phyloP scores from a whole-genome alignment of 2,888 invertebrate species.

The Plebejus melissa region DNA sequence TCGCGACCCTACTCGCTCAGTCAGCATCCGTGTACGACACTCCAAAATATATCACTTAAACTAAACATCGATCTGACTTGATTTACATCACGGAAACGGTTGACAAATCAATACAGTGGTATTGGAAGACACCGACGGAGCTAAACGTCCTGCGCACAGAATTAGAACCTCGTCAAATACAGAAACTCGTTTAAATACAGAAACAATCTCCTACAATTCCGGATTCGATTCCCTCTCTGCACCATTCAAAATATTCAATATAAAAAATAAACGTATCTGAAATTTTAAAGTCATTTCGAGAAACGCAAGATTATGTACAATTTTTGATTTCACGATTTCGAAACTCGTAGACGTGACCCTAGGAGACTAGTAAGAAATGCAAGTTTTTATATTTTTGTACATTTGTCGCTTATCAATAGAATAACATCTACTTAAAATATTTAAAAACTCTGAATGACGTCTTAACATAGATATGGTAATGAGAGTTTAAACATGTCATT shows the following conservation, averaged over 20 bases:
- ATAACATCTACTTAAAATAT: slow-evolving; percentile 72
- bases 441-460: slow-evolving; percentile 57
- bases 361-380: slow-evolving; percentile 77
- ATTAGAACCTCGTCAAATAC: neutral
- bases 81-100: slow-evolving; percentile 58
- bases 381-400: slow-evolving; percentile 72
- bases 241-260: slow-evolving; percentile 70
- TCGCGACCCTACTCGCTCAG: slow-evolving; percentile 5
- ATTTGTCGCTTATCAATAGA: slow-evolving; percentile 72
- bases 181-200: slow-evolving; percentile 8
- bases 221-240: slow-evolving; percentile 47
- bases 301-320: slow-evolving; percentile 35
- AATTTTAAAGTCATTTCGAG: slow-evolving; percentile 52
- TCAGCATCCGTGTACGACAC: slow-evolving; percentile 47
- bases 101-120: slow-evolving; percentile 55
- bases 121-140: slow-evolving; percentile 68
- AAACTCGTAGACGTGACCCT: slow-evolving; percentile 63
- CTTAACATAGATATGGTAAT: slow-evolving; percentile 72
- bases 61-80: slow-evolving; percentile 62
- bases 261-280: slow-evolving; percentile 70
- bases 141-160: slow-evolving; percentile 27
- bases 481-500: slow-evolving; percentile 49
- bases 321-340: slow-evolving; percentile 43
- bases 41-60: slow-evolving; percentile 54
- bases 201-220: slow-evolving; percentile 46